A percentile compares a stretch with the other conserved stretches of the same genome.
Conservation (phyloP, 2,797 vertebrate genomes). For the Emys orbicularis region DNA sequence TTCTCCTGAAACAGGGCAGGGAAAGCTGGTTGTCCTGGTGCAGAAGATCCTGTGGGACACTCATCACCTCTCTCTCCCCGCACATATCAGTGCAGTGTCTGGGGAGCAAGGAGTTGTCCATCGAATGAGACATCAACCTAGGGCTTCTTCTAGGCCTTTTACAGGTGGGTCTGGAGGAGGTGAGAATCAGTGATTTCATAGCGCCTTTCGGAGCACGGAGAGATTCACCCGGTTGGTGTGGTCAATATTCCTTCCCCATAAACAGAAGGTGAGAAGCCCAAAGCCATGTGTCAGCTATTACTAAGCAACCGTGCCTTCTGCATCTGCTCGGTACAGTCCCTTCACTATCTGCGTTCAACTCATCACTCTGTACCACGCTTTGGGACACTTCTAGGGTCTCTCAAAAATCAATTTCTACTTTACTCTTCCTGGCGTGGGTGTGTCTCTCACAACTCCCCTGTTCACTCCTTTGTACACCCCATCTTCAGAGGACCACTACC, state of each 20-base stretch:
- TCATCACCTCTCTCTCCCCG: not conserved
- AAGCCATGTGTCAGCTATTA: not conserved
- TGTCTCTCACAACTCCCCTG: not conserved
- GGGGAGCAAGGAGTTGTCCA: not conserved
- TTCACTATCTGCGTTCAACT: not conserved
- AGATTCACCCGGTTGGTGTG: not conserved
- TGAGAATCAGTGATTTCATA: not conserved
- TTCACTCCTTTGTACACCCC: not conserved
- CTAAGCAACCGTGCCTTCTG: rapidly evolving
- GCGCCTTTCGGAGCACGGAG: not conserved
- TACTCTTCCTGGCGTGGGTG: not conserved
- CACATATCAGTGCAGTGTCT: not conserved
- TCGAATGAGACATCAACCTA: not conserved
- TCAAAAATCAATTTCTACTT: not conserved
- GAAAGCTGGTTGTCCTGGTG: not conserved
- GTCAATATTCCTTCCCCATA: not conserved
- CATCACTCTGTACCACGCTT: rapidly evolving
- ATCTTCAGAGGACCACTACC: too few species aligned
- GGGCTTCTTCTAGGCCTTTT: not conserved
- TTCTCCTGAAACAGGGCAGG: not conserved
- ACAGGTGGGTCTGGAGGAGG: not conserved
- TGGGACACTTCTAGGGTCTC: not conserved
- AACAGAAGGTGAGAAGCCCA: not conserved
- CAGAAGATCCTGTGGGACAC: not conserved
- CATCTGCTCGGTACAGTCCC: not conserved